Evolutionary conservation across 2,797 vertebrate species (phyloP), one percentile per base, ranked within the genome.

Genomic region (Hoplostethus mediterraneus): DNA sequence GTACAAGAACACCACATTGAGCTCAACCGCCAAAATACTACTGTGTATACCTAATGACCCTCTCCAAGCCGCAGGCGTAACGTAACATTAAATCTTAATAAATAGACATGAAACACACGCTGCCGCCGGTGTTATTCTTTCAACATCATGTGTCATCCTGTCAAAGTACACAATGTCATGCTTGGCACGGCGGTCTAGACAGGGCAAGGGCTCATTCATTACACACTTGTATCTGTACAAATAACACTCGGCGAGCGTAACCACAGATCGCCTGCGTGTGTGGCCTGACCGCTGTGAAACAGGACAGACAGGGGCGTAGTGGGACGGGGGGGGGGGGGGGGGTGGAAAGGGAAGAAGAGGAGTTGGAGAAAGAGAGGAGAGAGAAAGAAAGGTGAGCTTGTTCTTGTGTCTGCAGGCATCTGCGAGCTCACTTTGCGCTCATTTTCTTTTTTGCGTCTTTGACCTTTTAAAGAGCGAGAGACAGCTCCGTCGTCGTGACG

Each of bases 61-160:
- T 60, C 61, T 81, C 75, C 71, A 83, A 83, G 86, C 89, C 90
- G 14, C 87, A 84, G 73, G 25, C 71, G 63, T 33, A 70, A 79
- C 81, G 67, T 63, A 64, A 90, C 86, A 81, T 84, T 88, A 90
- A 84, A 90, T 92, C 81, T 72, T 81, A 72, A 90, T 86, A 85
- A 86, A 87, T 21, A 69, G 73, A 82, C 80, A 82, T 17, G 63
- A 87, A 90, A 83, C 83, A 74, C 71, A 73, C 25, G 64, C 44
- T 21, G 72, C 68, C 71, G 11, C 62, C 2, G 65, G 55, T 82
- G 78, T 84, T 89, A 52, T 82, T 88, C 64, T 77, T 86, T 77
- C 54, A 61, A 69, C 80, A 77, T 85, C 83, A 3, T 57, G 82
- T 84, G 81, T 89, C 86, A 5, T 81, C 69, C 74, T 56, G 79